Evolutionary conservation across 92 coral and sea anemone genomes (phyloP).

Genomic region (Porites divaricata): DNA sequence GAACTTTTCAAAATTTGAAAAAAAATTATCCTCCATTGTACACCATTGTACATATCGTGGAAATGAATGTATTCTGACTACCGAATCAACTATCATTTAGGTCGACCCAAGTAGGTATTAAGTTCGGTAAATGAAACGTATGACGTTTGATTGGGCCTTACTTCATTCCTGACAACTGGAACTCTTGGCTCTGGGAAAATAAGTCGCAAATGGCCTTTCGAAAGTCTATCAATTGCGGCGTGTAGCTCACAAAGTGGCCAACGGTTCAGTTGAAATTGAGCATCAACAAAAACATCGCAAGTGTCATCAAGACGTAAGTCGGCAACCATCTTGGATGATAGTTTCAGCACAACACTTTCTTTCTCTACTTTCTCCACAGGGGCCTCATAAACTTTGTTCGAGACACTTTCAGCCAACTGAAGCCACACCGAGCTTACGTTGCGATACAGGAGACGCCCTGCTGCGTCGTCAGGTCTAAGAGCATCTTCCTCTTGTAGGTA

Average conservation of each 20-base stretch:
- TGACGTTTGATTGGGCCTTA: background rate
- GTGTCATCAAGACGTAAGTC: background rate
- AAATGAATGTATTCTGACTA: too few relatives aligned
- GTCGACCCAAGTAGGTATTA: background rate
- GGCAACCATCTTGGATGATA: constrained; percentile 36
- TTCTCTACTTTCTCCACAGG: constrained; percentile 45
- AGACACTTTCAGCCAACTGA: background rate
- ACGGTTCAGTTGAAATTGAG: constrained; percentile 64
- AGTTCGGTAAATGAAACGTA: too few relatives aligned
- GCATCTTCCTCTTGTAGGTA: constrained; percentile 49
- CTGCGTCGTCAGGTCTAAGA: constrained; percentile 59
- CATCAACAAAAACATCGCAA: constrained; percentile 33
- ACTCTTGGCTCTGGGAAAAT: constrained; percentile 32
- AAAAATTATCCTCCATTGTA: too few relatives aligned
- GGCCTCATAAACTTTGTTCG: constrained; percentile 40
- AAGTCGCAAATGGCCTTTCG: constrained; percentile 39
- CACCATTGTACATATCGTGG: too few relatives aligned
- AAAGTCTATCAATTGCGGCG: constrained; percentile 59
- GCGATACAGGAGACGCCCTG: constrained; percentile 46
- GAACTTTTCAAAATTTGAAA: too few relatives aligned
- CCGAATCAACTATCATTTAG: too few relatives aligned
- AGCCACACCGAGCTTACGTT: constrained; percentile 37
- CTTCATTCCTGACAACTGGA: background rate
- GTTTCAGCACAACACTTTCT: constrained; percentile 32
- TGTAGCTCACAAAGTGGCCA: constrained; percentile 67